A percentile compares a stretch with the other conserved stretches of the same genome.
These are phyloP conservation scores for Platycnemis pennipes DNA, from an alignment of 2,888 invertebrate genomes.

Conservation along the genomic window DNA sequence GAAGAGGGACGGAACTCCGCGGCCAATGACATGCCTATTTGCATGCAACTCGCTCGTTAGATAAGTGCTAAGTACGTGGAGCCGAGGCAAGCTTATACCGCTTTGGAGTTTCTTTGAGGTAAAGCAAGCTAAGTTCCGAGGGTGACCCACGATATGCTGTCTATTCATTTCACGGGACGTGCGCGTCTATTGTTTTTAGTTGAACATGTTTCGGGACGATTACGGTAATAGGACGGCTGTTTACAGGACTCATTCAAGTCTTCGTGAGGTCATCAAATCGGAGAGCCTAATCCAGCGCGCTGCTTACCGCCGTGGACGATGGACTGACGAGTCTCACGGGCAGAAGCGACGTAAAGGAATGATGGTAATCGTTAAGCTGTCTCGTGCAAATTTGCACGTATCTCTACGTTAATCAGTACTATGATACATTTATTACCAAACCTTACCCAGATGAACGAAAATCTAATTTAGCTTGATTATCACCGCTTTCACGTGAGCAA, in stretches of 20 bases:
- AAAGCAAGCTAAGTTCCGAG: background rate
- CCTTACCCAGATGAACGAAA: too few relatives aligned
- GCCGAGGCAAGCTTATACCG: background rate
- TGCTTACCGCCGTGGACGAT: background rate
- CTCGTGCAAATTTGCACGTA: too few relatives aligned
- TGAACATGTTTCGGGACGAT: background rate
- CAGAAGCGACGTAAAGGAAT: background rate
- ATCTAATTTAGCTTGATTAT: too few relatives aligned
- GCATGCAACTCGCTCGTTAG: background rate
- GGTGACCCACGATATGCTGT: background rate
- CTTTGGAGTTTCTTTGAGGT: background rate
- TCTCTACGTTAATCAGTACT: too few relatives aligned
- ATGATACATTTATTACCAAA: too few relatives aligned
- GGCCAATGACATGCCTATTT: slow-evolving; percentile 1
- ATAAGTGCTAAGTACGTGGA: background rate
- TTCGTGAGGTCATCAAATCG: background rate
- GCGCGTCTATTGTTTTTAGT: slow-evolving; percentile 16
- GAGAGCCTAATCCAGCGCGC: background rate
- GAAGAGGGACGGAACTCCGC: background rate
- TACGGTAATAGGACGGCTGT: background rate
- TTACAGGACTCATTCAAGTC: background rate
- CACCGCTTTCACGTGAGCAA: too few relatives aligned
- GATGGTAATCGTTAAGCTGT: too few relatives aligned
- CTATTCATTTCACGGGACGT: slow-evolving; percentile 5
- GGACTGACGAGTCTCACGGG: background rate